phyloP scores from a whole-genome alignment of 2,113 vertebrate genomes.

The Calonectris borealis region DNA sequence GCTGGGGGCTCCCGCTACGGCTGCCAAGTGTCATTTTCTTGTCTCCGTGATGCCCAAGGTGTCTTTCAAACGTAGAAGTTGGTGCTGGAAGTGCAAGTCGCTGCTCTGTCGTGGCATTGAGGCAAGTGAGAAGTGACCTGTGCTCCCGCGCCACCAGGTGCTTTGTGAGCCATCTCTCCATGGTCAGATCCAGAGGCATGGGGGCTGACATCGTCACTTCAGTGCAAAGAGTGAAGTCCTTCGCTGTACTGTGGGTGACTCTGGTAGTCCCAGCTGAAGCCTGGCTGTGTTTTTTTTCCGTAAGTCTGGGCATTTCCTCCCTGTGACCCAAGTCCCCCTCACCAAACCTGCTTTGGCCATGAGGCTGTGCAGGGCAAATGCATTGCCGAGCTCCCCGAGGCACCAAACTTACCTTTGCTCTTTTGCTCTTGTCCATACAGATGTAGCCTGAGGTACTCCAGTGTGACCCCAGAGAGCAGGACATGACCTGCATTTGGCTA shows the following conservation, averaged over 20 bases:
- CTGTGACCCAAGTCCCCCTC: no score
- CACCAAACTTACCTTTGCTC: background rate
- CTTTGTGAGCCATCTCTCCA: background rate
- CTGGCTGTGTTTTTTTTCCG: rapidly evolving
- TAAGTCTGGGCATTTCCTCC: background rate
- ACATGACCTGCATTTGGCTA: background rate
- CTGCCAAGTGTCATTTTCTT: background rate
- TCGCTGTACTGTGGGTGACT: background rate
- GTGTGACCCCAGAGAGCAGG: background rate
- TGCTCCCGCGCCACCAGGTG: background rate
- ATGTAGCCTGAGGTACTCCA: background rate
- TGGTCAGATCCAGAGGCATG: background rate
- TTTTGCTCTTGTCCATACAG: background rate
- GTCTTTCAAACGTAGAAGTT: background rate
- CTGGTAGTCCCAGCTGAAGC: background rate
- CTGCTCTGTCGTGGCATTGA: background rate
- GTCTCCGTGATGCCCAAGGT: background rate
- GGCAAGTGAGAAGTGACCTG: background rate
- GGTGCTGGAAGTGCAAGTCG: background rate
- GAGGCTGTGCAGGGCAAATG: background rate
- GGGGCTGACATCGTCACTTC: rapidly evolving
- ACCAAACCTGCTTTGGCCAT: background rate
- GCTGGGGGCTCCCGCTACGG: background rate
- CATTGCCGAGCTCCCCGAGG: rapidly evolving
- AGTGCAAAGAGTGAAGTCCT: background rate